Conservation (phyloP, 2,888 invertebrate species). For the Callimorpha dominula region DNA sequence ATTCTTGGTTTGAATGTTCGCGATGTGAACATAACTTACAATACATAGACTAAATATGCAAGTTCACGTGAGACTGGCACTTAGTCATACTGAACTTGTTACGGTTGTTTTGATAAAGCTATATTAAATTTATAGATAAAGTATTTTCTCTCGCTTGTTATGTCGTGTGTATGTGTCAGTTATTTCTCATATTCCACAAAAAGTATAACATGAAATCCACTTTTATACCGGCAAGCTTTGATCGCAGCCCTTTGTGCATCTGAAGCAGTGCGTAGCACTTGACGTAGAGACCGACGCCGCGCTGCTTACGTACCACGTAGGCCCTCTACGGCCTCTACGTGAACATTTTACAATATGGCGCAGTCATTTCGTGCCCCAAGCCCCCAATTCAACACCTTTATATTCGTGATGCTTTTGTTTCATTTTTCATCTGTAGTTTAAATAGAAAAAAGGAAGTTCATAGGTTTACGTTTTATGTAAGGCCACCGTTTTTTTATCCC, state of each 20-base stretch:
- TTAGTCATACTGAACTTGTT: neutral
- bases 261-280: conserved; percentile 26
- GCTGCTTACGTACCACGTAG: conserved; percentile 3
- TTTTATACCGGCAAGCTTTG: conserved; percentile 17
- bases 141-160: neutral
- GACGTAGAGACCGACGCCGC: conserved; percentile 14
- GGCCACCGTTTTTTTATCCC: neutral
- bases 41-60: neutral
- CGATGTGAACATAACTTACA: too few relatives aligned
- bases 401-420: neutral
- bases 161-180: neutral
- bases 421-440: neutral
- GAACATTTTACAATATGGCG: neutral
- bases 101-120: neutral
- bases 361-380: neutral
- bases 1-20: neutral
- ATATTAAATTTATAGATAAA: too few relatives aligned
- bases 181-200: neutral
- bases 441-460: neutral
- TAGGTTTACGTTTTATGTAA: neutral
- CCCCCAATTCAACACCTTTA: neutral
- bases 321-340: conserved; percentile 8
- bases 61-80: neutral
- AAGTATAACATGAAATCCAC: conserved; percentile 5
- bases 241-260: conserved; percentile 19